Conservation (phyloP, 2,888 invertebrate species). For the Andrena bicolor region DNA sequence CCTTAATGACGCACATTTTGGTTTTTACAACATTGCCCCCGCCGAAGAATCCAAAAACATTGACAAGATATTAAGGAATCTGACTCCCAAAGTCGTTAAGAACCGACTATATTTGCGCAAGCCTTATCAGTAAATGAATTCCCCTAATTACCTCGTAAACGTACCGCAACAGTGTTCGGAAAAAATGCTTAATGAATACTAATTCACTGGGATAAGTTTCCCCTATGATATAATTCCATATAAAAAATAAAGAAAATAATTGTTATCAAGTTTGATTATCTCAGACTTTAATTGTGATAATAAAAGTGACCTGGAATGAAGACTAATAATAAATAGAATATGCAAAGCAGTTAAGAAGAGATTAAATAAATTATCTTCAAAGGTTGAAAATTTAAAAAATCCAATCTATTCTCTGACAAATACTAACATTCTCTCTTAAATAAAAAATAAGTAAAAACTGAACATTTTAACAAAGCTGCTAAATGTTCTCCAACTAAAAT, state of each 20-base stretch:
- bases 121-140: conserved; percentile 60
- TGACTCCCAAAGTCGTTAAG: conserved; percentile 52
- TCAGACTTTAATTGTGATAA: too few relatives aligned
- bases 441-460: too few relatives aligned
- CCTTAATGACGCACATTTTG: background rate
- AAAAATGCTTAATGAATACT: background rate
- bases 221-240: background rate
- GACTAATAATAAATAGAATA: too few relatives aligned
- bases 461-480: too few relatives aligned
- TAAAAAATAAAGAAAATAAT: background rate
- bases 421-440: too few relatives aligned
- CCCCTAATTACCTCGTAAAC: conserved; percentile 47
- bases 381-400: too few relatives aligned
- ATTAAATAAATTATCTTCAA: too few relatives aligned
- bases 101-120: conserved; percentile 65
- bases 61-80: conserved; percentile 26
- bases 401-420: too few relatives aligned
- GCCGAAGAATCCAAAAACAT: conserved; percentile 25
- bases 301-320: too few relatives aligned
- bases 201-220: background rate
- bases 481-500: too few relatives aligned
- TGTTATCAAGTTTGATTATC: too few relatives aligned
- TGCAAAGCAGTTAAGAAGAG: too few relatives aligned
- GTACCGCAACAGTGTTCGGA: conserved; percentile 13
- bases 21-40: conserved; percentile 2